These are phyloP conservation scores for Drosophila mulleri DNA, from an alignment of 2,888 invertebrate genomes.

Conservation along the genomic window DNA sequence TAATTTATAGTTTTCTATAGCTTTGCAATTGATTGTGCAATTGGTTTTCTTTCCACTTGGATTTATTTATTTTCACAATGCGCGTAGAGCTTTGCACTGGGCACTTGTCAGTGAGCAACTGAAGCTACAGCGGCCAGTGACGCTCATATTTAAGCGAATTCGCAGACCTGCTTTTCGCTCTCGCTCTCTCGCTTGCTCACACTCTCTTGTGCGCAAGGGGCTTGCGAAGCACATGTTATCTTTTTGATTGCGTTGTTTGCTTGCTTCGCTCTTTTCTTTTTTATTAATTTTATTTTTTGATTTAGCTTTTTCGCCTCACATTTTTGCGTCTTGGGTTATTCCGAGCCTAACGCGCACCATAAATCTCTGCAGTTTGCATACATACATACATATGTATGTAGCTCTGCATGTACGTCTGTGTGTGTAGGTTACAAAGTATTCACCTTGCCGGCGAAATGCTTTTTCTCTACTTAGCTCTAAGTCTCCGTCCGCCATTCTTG, in stretches of 20 bases:
- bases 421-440: constrained; percentile 11
- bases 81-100: constrained; percentile 50
- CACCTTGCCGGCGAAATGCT: constrained; percentile 62
- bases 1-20: not conserved
- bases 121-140: constrained; percentile 48
- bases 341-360: constrained; percentile 58
- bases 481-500: constrained; percentile 23
- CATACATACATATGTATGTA: not conserved
- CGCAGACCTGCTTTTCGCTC: constrained; percentile 9
- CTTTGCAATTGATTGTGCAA: constrained; percentile 17
- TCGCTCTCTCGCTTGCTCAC: constrained; percentile 5
- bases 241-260: constrained; percentile 56
- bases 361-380: constrained; percentile 56
- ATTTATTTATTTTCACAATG: constrained; percentile 16
- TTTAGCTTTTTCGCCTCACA: constrained; percentile 41
- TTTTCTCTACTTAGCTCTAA: constrained; percentile 27
- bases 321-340: constrained; percentile 69
- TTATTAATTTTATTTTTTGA: constrained; percentile 6
- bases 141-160: constrained; percentile 75
- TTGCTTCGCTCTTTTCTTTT: constrained; percentile 30
- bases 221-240: constrained; percentile 67
- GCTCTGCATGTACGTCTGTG: constrained; percentile 2
- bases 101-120: constrained; percentile 71
- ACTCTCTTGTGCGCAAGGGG: constrained; percentile 11
- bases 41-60: constrained; percentile 12